A percentile compares a stretch with the other conserved stretches of the same genome.
Evolutionary conservation across 2,797 vertebrate genomes (phyloP).

Genomic region (Thunnus albacares): DNA sequence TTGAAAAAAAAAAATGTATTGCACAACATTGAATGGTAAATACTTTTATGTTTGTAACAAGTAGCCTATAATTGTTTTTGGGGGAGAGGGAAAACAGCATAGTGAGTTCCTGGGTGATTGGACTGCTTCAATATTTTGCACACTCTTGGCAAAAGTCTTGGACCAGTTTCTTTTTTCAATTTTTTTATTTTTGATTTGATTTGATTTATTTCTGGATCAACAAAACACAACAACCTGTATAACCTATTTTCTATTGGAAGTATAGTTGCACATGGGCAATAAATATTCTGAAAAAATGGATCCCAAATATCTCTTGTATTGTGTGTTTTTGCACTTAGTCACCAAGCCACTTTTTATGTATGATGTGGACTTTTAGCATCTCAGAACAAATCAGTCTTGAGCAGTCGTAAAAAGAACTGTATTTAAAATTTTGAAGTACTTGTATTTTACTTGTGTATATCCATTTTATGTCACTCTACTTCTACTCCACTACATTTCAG

Average conservation of each 20-base stretch:
- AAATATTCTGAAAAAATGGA: conserved; percentile 53
- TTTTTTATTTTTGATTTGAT: neutral
- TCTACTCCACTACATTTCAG: no score
- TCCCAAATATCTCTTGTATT: conserved; percentile 10
- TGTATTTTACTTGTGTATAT: no score
- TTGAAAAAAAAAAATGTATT: neutral
- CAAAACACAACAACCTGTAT: conserved; percentile 11
- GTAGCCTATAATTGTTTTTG: neutral
- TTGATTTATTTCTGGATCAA: no score
- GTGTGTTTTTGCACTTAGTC: neutral
- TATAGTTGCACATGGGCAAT: conserved; percentile 38
- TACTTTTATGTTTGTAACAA: conserved; percentile 30
- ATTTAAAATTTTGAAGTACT: no score
- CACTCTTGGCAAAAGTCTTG: conserved; percentile 3
- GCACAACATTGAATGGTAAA: neutral
- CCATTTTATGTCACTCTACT: no score
- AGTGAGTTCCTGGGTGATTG: conserved; percentile 5
- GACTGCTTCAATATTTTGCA: conserved; percentile 4
- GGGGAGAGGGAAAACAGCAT: neutral
- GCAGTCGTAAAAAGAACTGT: no score
- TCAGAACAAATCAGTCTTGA: neutral
- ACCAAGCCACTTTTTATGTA: neutral
- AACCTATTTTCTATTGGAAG: conserved; percentile 14
- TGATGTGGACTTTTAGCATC: neutral
- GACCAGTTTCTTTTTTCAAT: neutral